These are phyloP conservation scores for Drosophila neocordata DNA, from an alignment of 1,140 invertebrate genomes.

Conservation along the genomic window DNA sequence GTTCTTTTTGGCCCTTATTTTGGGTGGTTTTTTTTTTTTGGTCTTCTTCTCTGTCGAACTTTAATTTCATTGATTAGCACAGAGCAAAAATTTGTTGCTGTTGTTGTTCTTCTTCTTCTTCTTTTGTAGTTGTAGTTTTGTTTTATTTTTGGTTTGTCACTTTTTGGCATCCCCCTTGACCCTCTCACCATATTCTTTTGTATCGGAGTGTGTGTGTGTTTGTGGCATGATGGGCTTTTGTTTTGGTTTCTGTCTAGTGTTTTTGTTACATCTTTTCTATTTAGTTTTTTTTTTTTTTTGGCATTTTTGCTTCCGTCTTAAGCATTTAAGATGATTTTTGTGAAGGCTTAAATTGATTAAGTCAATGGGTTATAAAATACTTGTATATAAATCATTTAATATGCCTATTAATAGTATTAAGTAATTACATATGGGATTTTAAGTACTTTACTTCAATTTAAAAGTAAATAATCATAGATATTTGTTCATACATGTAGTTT, in stretches of 20 bases:
- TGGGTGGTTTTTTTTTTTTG: constrained; percentile 33
- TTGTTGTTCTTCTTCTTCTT: constrained; percentile 20
- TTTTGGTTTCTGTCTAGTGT: constrained; percentile 45
- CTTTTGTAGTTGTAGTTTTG: constrained; percentile 31
- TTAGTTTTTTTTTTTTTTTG: constrained; percentile 21
- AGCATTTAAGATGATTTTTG: constrained; percentile 41
- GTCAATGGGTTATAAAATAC: constrained; percentile 16
- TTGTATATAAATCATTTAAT: not conserved
- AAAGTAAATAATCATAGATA: not conserved
- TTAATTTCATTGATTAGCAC: constrained; percentile 82
- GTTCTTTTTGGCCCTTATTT: constrained; percentile 32
- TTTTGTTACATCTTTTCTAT: constrained; percentile 21
- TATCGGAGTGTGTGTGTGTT: constrained; percentile 35
- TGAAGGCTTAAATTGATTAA: constrained; percentile 37
- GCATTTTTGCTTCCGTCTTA: constrained; percentile 27
- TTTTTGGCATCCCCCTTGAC: constrained; percentile 38
- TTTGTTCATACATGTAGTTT: too few species aligned
- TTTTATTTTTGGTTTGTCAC: constrained; percentile 69
- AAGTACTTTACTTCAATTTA: not conserved
- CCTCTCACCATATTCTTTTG: constrained; percentile 12
- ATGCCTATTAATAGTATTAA: not conserved
- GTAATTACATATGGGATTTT: not conserved
- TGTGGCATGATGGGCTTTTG: constrained; percentile 42
- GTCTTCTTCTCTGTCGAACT: constrained; percentile 32
- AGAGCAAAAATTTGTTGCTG: constrained; percentile 54